A percentile compares a stretch with the other conserved stretches of the same genome.
Evolutionary conservation across 2,797 vertebrate species (phyloP).

Genomic region (Sebastes reedi): DNA sequence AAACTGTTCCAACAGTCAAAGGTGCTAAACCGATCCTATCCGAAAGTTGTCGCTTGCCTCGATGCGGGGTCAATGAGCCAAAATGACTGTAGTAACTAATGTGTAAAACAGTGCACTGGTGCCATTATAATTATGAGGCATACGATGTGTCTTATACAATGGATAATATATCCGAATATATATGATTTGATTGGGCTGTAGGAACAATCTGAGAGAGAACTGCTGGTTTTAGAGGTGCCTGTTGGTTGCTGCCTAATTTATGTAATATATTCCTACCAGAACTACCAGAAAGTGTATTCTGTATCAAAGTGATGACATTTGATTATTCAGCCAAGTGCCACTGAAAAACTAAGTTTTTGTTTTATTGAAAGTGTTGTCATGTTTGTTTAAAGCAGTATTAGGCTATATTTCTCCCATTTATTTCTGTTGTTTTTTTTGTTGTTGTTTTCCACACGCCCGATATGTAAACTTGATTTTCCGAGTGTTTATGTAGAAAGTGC

Average conservation of each 20-base stretch:
- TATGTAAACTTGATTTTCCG: constrained; percentile 76
- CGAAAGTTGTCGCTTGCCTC: constrained; percentile 17
- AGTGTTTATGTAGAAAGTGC: constrained; percentile 90
- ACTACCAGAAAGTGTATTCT: constrained; percentile 60
- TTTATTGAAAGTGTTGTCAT: constrained; percentile 49
- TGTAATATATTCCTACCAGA: constrained; percentile 50
- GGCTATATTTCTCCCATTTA: constrained; percentile 34
- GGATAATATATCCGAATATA: background rate
- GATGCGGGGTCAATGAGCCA: constrained; percentile 45
- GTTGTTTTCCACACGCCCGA: constrained; percentile 63
- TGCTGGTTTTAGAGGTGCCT: constrained; percentile 59
- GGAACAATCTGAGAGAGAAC: constrained; percentile 42
- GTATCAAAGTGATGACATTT: constrained; percentile 60
- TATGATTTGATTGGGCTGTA: constrained; percentile 25
- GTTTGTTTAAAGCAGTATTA: constrained; percentile 38
- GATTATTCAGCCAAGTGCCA: constrained; percentile 76
- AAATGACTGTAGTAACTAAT: constrained; percentile 42
- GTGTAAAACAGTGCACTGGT: constrained; percentile 51
- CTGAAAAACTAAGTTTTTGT: constrained; percentile 60
- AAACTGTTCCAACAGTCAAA: constrained; percentile 51
- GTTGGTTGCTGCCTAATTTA: constrained; percentile 61
- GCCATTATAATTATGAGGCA: constrained; percentile 51
- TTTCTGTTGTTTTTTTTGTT: constrained; percentile 28
- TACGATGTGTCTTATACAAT: constrained; percentile 37
- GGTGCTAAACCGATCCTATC: constrained; percentile 61